Conservation (phyloP, 1,140 invertebrate genomes). For the Belonocnema kinseyi region DNA sequence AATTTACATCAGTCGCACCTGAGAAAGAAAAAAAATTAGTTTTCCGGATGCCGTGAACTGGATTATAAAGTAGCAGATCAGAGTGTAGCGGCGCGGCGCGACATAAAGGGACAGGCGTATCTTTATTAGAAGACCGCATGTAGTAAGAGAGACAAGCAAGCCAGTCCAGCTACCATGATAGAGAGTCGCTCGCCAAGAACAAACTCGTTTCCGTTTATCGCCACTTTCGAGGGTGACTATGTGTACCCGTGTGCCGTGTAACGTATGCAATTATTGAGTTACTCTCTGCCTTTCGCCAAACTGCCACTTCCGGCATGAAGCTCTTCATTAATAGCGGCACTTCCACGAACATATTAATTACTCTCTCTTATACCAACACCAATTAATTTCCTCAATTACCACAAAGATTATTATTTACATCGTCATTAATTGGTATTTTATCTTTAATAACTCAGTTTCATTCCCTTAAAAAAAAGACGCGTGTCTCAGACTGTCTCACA, state of each 20-base stretch:
- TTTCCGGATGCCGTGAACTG: background rate
- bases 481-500: no score
- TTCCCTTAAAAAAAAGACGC: background rate
- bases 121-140: slow-evolving; percentile 1
- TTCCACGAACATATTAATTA: background rate
- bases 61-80: background rate
- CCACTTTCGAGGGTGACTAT: slow-evolving; percentile 27
- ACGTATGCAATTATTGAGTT: slow-evolving; percentile 19
- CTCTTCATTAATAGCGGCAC: slow-evolving; percentile 15
- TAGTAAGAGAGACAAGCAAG: slow-evolving; percentile 7
- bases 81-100: background rate
- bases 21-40: background rate
- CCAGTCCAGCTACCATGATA: slow-evolving; percentile 1
- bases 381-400: slow-evolving; percentile 12
- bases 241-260: background rate
- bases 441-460: background rate
- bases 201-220: slow-evolving; percentile 28
- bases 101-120: slow-evolving; percentile 5
- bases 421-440: background rate
- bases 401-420: background rate
- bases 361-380: background rate
- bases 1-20: background rate
- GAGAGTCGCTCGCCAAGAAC: slow-evolving; percentile 3
- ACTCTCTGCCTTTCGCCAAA: background rate
- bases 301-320: background rate